A percentile compares a stretch with the other conserved stretches of the same genome.
Evolutionary conservation across 2,113 vertebrate genomes (phyloP).

Genomic region (Oplegnathus fasciatus): DNA sequence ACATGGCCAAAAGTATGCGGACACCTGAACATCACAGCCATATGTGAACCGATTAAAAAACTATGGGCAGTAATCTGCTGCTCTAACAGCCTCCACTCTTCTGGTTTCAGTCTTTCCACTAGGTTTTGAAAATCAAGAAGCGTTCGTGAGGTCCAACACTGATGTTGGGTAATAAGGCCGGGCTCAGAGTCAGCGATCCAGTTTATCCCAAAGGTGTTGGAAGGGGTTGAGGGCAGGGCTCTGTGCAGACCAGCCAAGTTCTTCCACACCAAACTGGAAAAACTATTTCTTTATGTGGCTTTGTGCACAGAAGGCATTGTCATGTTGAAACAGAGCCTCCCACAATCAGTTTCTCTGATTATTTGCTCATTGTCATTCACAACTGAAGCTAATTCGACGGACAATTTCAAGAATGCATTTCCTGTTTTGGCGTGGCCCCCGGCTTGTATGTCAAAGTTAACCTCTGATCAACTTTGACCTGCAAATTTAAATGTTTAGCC

Average conservation of each 20-base stretch:
- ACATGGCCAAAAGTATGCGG: not conserved
- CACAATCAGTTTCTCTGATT: not conserved
- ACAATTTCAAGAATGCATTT: not conserved
- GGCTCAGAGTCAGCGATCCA: not conserved
- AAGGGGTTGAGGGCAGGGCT: not conserved
- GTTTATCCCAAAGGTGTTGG: not conserved
- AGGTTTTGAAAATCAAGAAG: not conserved
- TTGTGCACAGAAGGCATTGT: not conserved
- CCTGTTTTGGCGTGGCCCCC: not conserved
- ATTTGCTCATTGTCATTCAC: not conserved
- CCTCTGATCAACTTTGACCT: not conserved
- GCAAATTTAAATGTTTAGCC: not conserved
- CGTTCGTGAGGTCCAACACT: not conserved
- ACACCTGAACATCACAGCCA: not conserved
- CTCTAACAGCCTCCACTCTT: not conserved
- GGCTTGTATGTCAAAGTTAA: not conserved
- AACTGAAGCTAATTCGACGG: not conserved
- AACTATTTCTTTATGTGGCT: not conserved
- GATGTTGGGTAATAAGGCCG: not conserved
- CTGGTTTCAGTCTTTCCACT: not conserved
- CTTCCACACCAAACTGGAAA: not conserved
- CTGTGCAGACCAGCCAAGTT: not conserved
- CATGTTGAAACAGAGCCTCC: too few relatives aligned
- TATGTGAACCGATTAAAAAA: not conserved
- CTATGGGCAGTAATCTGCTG: not conserved